A percentile compares a stretch with the other conserved stretches of the same genome.
phyloP scores from a whole-genome alignment of 2,888 invertebrate genomes.

The Eurytoma adleriae region DNA sequence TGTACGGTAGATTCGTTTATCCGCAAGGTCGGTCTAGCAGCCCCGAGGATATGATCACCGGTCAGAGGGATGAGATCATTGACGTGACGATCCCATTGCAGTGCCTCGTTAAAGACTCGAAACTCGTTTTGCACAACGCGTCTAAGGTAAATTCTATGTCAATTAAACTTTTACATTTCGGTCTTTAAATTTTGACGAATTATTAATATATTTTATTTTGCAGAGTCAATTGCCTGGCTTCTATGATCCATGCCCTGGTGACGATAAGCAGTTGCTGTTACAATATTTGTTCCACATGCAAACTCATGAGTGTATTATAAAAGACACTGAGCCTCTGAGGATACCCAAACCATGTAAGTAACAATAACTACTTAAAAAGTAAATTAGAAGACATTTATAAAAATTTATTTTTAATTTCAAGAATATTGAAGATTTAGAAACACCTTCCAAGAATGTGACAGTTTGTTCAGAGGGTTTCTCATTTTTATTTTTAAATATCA shows the following conservation, averaged over 20 bases:
- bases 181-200: neutral
- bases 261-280: conserved; percentile 91
- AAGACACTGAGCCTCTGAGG: conserved; percentile 88
- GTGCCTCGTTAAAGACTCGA: conserved; percentile 94
- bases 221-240: conserved; percentile 97
- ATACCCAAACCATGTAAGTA: conserved; percentile 84
- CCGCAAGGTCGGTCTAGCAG: conserved; percentile 65
- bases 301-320: conserved; percentile 86
- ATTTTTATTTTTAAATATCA: too few relatives aligned
- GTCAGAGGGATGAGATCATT: conserved; percentile 80
- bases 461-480: too few relatives aligned
- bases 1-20: conserved; percentile 84
- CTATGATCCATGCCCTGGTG: conserved; percentile 96
- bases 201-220: conserved; percentile 62
- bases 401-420: too few relatives aligned
- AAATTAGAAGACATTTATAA: too few relatives aligned
- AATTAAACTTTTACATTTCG: too few relatives aligned
- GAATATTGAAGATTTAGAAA: too few relatives aligned
- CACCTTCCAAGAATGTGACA: too few relatives aligned
- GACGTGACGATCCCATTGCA: conserved; percentile 97
- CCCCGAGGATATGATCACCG: conserved; percentile 65
- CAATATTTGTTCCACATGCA: conserved; percentile 90
- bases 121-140: conserved; percentile 88
- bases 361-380: neutral
- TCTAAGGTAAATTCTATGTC: conserved; percentile 83